Evolutionary conservation across 2,113 vertebrate genomes (phyloP), one percentile per base, ranked within the genome.

Genomic region (Rhizomys pruinosus): DNA sequence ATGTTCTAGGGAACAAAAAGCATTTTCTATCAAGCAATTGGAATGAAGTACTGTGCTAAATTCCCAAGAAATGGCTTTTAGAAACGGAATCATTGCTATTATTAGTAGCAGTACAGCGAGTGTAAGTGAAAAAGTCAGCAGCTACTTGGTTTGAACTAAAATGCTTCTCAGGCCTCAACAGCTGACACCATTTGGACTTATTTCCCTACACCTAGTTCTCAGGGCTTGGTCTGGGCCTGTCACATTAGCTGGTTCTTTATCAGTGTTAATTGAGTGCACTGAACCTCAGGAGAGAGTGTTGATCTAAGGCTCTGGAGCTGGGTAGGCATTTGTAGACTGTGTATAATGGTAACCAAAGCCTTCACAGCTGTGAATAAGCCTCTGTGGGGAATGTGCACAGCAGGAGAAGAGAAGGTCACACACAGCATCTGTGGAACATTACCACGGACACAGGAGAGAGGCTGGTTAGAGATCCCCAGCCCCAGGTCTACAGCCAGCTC

Each of bases 371-470:
- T 86, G 29, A 52, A 1, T 57, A 11, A 66, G 7, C 20, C 3
- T n/a, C 12, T 29, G 55, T 3, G 0, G 57, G 55, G 15, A 63
- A 20, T 5, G 6, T 23, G n/a, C 3, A 2, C 1, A 22, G 44
- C 69, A 5, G n/a, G 34, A 81, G 74, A 7, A 47, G 64, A 74
- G 59, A 32, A 39, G 6, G 37, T 34, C 37, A 76, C 6, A 44
- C 25, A 29, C 12, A 64, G 61, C 78, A 55, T 59, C 52, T 23
- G 2, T 16, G 47, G 42, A 16, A 39, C 12, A 25, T 72, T 4
- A 0, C 0, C 5, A 2, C 0, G 11, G 64, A 25, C 0, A 2
- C 39, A 20, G 52, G 63, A 52, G 27, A 82, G 37, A 47, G 19
- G 68, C 52, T 4, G n/a, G n/a, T 11, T 6, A 64, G 22, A 27